Base-by-base conservation (phyloP, 2,888 invertebrate genomes). In the Oscheius sp. region DNA sequence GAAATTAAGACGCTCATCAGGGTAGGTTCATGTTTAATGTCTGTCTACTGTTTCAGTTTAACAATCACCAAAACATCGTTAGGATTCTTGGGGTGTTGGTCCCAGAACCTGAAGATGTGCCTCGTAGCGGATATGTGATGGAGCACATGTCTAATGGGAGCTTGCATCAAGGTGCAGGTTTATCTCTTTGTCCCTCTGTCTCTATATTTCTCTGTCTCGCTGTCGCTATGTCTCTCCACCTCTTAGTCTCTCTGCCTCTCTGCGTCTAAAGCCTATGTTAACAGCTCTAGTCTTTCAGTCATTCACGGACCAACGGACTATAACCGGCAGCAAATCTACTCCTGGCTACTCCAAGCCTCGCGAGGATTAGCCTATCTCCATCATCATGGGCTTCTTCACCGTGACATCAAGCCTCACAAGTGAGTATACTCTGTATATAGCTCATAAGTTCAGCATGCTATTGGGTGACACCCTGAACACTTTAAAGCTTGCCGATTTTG, bases 101-200 rank as follows among this genome's bases (percentile, higher is more conserved):
- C 2, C 29, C 21, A 3, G 32, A 57, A 57, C 1, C 21, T 21
- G 21, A 0, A 21, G 0, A 29, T 10, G 9, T 11, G 21, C n/a
- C n/a, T 1, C 35, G 33, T 35, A 13, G 10, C 3, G 65, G 65
- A 21, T 65, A 50, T 11, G 65, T 65, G 10, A 65, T 65, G 65
- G 65, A 65, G 32, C 51, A 21, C 21, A 65, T 65, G 65, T 50
- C 48, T 1, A 48, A 48, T 2, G 65, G 65, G n/a, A 50, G 65
- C 32, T 33, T 65, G 13, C 50, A 65, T 33, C 0, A 47, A 11
- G 65, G 65, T 65, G 2, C 1, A 33, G 35, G 13, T 29, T 33
- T 60, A 33, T 21, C 21, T 21, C 21, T 21, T 0, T 21, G 21
- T 21, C 21, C 21, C 21, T 21, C 21, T 21, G 21, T 21, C 21